phyloP scores from a whole-genome alignment of 2,113 vertebrate genomes.

The Prochilodus magdalenae region DNA sequence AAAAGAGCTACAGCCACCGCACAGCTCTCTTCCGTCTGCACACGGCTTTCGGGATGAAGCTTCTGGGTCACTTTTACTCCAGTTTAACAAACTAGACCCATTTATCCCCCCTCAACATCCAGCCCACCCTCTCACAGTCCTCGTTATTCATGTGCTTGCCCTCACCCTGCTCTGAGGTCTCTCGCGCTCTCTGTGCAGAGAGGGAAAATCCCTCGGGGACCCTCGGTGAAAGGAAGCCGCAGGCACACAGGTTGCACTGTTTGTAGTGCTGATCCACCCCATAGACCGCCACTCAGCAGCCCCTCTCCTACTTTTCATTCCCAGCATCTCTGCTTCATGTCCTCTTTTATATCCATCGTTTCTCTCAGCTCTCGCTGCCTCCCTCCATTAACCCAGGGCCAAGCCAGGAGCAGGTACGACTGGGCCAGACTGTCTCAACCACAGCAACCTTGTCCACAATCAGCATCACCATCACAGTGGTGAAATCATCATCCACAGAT shows the following conservation, averaged over 20 bases:
- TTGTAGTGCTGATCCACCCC: slow-evolving; percentile 11
- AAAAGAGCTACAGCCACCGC: neutral
- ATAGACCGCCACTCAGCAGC: slow-evolving; percentile 6
- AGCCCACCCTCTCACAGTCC: neutral
- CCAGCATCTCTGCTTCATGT: neutral
- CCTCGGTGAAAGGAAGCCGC: slow-evolving; percentile 2
- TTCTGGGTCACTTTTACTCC: neutral
- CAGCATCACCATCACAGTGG: too few species aligned
- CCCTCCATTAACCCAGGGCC: neutral
- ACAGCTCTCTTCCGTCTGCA: neutral
- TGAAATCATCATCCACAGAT: too few species aligned
- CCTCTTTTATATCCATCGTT: neutral
- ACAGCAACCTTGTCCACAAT: too few species aligned
- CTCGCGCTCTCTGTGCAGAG: neutral
- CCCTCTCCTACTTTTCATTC: neutral
- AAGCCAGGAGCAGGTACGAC: neutral
- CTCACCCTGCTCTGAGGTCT: neutral
- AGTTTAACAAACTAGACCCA: neutral
- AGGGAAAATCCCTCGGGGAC: slow-evolving; percentile 23
- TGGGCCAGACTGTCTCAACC: neutral
- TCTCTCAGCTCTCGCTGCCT: neutral
- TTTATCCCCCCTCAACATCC: neutral
- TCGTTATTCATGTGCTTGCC: neutral
- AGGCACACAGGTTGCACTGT: slow-evolving; percentile 11
- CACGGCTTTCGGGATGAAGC: neutral